Evolutionary conservation across 2,888 invertebrate genomes (phyloP).

Genomic region (Gibbula magus): DNA sequence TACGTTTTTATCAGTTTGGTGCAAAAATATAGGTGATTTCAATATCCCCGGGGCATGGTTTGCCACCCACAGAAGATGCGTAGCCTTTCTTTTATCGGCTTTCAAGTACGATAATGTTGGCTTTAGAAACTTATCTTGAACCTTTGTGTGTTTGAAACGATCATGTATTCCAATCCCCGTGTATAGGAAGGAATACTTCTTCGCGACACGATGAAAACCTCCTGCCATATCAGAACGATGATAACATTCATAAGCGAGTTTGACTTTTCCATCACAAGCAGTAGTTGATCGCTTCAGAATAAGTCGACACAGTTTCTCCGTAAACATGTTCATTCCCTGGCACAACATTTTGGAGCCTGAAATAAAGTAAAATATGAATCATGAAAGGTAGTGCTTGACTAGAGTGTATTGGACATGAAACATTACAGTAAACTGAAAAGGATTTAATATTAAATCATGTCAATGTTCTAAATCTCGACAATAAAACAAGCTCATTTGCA

Average conservation of each 20-base stretch:
- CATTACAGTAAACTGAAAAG: too few species aligned
- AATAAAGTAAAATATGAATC: not conserved
- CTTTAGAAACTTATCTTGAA: not conserved
- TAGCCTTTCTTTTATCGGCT: not conserved
- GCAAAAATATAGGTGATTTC: constrained; percentile 32
- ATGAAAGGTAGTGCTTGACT: too few species aligned
- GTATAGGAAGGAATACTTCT: constrained; percentile 20
- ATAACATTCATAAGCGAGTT: not conserved
- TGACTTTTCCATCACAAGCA: not conserved
- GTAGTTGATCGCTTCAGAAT: not conserved
- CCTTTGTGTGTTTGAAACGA: constrained; percentile 17
- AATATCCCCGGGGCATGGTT: constrained; percentile 38
- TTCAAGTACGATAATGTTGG: not conserved
- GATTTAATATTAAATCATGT: too few species aligned
- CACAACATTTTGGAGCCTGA: constrained; percentile 20
- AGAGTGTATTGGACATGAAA: too few species aligned
- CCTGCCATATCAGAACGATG: not conserved
- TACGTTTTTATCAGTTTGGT: constrained; percentile 30
- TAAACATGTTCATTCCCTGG: constrained; percentile 31
- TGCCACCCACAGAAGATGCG: constrained; percentile 35
- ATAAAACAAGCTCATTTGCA: too few species aligned
- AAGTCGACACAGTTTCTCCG: constrained; percentile 33
- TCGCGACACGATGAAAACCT: not conserved
- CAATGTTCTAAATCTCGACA: too few species aligned
- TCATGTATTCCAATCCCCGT: constrained; percentile 38